phyloP scores from a whole-genome alignment of 2,888 invertebrate genomes.

The Dastarcus helophoroides region DNA sequence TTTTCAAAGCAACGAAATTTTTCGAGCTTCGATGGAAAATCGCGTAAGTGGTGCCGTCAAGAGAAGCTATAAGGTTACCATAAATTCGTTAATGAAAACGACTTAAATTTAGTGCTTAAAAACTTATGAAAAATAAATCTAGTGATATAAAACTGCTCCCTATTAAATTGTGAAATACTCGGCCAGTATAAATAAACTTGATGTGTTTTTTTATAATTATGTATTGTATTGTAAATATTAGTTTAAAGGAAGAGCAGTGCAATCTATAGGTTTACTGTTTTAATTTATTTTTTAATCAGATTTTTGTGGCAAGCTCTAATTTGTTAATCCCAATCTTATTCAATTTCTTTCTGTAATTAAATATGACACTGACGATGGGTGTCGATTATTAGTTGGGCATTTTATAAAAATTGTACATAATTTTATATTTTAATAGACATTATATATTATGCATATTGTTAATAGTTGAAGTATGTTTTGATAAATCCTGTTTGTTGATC shows the following conservation, averaged over 20 bases:
- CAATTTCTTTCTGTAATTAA: neutral
- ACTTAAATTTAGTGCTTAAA: too few species aligned
- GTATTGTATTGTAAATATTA: constrained; percentile 14
- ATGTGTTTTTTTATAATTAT: constrained; percentile 14
- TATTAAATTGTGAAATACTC: constrained; percentile 14
- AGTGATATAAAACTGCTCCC: too few species aligned
- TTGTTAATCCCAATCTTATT: constrained; percentile 8
- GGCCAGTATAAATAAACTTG: constrained; percentile 11
- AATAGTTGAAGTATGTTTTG: constrained; percentile 23
- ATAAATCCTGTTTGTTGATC: constrained; percentile 25
- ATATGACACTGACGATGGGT: constrained; percentile 8
- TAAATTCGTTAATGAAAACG: too few species aligned
- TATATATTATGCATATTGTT: constrained; percentile 25
- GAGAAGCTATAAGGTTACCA: too few species aligned
- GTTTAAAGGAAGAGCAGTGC: constrained; percentile 24
- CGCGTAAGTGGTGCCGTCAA: too few species aligned
- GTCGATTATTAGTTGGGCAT: constrained; percentile 28
- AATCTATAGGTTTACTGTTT: constrained; percentile 21
- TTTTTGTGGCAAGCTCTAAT: constrained; percentile 10
- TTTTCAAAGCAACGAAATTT: too few species aligned
- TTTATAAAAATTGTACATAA: constrained; percentile 27
- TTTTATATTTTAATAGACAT: too few species aligned
- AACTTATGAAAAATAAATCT: too few species aligned
- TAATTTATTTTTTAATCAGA: constrained; percentile 17
- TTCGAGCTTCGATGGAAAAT: too few species aligned